These are phyloP conservation scores for Stichopus horrens DNA, from an alignment of 53 echinoderm and acorn worm species.

Conservation along the genomic window DNA sequence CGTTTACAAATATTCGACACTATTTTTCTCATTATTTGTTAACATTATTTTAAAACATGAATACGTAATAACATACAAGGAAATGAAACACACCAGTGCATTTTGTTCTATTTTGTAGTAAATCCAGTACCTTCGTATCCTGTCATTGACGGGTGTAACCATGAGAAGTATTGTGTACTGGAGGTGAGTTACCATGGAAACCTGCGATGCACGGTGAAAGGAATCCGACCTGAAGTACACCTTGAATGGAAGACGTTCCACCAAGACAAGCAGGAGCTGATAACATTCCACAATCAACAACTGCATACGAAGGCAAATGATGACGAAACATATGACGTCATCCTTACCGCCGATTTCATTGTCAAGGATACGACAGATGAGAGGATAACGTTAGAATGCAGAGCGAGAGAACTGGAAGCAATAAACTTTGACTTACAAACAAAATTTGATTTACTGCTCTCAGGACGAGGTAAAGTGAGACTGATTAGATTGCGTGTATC, in stretches of 20 bases:
- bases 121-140: not conserved
- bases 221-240: not conserved
- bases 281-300: not conserved
- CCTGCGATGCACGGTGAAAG: not conserved
- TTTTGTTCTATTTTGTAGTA: not conserved
- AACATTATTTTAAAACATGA: not conserved
- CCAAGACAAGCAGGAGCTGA: not conserved
- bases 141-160: not conserved
- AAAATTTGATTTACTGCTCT: not conserved
- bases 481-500: not conserved
- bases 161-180: not conserved
- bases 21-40: not conserved
- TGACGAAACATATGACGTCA: slow-evolving; percentile 6
- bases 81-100: not conserved
- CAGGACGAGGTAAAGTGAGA: not conserved
- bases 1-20: not conserved
- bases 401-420: not conserved
- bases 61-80: not conserved
- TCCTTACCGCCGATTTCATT: not conserved
- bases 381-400: slow-evolving; percentile 3
- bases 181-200: not conserved
- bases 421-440: not conserved
- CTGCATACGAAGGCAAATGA: not conserved
- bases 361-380: not conserved
- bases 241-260: not conserved